Percentiles rank a stretch among this genome's conserved stretches.
Conservation (phyloP, 1,140 invertebrate species). For the Leptopilina boulardi region DNA sequence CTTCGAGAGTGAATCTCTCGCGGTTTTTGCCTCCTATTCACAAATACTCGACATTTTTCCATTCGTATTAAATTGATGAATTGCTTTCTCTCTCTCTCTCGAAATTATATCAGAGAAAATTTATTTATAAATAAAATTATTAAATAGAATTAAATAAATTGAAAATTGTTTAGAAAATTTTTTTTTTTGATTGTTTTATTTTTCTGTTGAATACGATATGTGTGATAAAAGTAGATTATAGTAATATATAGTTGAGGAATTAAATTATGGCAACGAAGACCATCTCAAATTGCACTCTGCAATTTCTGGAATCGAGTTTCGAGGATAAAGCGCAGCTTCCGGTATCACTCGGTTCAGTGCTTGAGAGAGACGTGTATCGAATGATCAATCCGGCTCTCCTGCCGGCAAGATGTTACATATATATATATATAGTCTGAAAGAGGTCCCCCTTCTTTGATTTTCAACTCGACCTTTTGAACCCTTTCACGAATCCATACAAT, state of each 20-base stretch:
- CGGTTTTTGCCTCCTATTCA: slow-evolving; percentile 29
- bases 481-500: slow-evolving; percentile 39
- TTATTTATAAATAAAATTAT: too few species aligned
- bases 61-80: slow-evolving; percentile 15
- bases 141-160: too few species aligned
- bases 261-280: not conserved
- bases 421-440: slow-evolving; percentile 39
- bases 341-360: slow-evolving; percentile 58
- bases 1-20: slow-evolving; percentile 40
- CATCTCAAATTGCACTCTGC: slow-evolving; percentile 25
- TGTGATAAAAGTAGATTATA: not conserved
- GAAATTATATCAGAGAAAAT: too few species aligned
- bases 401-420: slow-evolving; percentile 65
- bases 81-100: not conserved
- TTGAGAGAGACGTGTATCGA: slow-evolving; percentile 54
- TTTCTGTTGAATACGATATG: not conserved
- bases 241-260: not conserved
- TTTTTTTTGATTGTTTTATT: too few species aligned
- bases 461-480: slow-evolving; percentile 36
- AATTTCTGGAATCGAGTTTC: slow-evolving; percentile 51
- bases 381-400: slow-evolving; percentile 60
- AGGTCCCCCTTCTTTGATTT: slow-evolving; percentile 9
- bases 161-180: not conserved
- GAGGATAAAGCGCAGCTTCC: slow-evolving; percentile 60
- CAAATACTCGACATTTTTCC: slow-evolving; percentile 19